phyloP scores from a whole-genome alignment of 2,888 invertebrate species.

The Tethea ocularis region DNA sequence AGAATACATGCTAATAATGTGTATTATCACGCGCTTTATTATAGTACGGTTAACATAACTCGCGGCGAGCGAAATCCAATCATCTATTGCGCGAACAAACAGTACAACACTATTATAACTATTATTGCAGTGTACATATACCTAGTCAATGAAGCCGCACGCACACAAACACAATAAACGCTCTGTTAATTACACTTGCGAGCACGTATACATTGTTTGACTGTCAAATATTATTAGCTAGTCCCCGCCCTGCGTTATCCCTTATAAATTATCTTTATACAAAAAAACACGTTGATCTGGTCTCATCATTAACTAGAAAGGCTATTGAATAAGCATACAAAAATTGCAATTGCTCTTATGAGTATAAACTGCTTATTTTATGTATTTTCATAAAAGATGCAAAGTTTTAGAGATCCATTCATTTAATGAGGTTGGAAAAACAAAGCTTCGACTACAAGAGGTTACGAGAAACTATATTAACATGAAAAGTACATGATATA shows the following conservation, averaged over 20 bases:
- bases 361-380: too few species aligned
- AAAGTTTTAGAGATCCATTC: too few species aligned
- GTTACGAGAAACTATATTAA: not conserved
- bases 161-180: not conserved
- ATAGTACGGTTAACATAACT: not conserved
- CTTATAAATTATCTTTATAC: too few species aligned
- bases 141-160: not conserved
- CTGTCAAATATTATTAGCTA: not conserved
- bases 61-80: not conserved
- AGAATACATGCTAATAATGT: not conserved
- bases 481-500: not conserved
- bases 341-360: too few species aligned
- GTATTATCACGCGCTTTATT: not conserved
- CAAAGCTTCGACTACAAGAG: not conserved
- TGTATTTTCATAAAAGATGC: too few species aligned
- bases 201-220: not conserved
- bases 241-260: too few species aligned
- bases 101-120: not conserved
- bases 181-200: not conserved
- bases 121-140: not conserved
- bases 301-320: too few species aligned
- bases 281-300: too few species aligned
- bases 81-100: not conserved
- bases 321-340: too few species aligned
- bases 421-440: not conserved